These are phyloP conservation scores for Turritopsis rubra DNA, from an alignment of 30 jellyfish, hydroid and myxozoan genomes.

Conservation along the genomic window DNA sequence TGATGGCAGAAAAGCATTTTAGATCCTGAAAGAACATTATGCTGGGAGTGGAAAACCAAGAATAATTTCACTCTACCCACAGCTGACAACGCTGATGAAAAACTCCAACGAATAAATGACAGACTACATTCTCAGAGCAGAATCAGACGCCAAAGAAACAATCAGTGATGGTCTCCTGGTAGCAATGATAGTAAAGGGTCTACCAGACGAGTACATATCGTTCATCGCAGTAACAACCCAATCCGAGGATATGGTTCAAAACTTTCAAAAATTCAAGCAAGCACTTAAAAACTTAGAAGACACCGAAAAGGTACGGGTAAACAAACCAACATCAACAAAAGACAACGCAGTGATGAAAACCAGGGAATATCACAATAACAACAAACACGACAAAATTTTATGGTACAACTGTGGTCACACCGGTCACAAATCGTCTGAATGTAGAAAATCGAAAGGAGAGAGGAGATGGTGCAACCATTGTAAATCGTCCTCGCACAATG, in stretches of 20 bases:
- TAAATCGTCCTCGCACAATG: slow-evolving; percentile 44
- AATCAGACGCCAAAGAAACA: slow-evolving; percentile 26
- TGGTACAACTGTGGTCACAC: slow-evolving; percentile 50
- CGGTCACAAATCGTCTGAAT: slow-evolving; percentile 67
- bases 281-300: slow-evolving; percentile 61
- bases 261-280: slow-evolving; percentile 40
- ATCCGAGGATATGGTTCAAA: slow-evolving; percentile 34
- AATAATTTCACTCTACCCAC: slow-evolving; percentile 13
- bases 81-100: slow-evolving; percentile 21
- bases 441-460: slow-evolving; percentile 10
- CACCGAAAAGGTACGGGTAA: slow-evolving; percentile 31
- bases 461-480: slow-evolving; percentile 55
- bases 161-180: slow-evolving; percentile 40
- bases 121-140: slow-evolving; percentile 29
- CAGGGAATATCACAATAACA: not conserved
- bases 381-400: not conserved
- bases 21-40: slow-evolving; percentile 34
- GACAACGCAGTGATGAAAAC: slow-evolving; percentile 32
- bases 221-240: slow-evolving; percentile 46
- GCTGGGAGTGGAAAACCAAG: slow-evolving; percentile 40
- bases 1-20: slow-evolving; percentile 27
- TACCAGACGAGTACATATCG: slow-evolving; percentile 42
- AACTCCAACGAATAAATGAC: slow-evolving; percentile 24
- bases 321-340: slow-evolving; percentile 31
- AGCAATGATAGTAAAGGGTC: slow-evolving; percentile 56